These are phyloP conservation scores for Melitaea athalia DNA, from an alignment of 2,888 invertebrate genomes.

Conservation along the genomic window DNA sequence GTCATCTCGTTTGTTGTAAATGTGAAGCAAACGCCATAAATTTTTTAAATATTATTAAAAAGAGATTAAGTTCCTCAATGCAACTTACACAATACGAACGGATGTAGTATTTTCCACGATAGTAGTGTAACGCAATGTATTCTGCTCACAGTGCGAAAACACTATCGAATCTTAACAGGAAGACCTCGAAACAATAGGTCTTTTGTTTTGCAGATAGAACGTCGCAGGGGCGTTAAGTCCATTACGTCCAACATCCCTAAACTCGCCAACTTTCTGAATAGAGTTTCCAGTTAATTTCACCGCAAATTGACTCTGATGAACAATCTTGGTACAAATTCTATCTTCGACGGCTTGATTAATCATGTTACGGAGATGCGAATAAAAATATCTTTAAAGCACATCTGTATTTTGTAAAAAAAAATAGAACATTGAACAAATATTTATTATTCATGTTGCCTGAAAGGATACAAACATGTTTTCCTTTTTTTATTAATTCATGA, in stretches of 20 bases:
- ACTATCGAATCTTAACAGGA: slow-evolving; percentile 23
- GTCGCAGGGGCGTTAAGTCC: slow-evolving; percentile 51
- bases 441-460: no score
- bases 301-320: slow-evolving; percentile 56
- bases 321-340: slow-evolving; percentile 33
- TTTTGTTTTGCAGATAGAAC: slow-evolving; percentile 56
- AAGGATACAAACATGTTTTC: no score
- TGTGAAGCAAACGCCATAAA: no score
- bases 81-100: no score
- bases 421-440: neutral
- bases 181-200: slow-evolving; percentile 46
- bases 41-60: no score
- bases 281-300: slow-evolving; percentile 66
- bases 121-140: neutral
- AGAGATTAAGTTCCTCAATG: no score
- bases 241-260: slow-evolving; percentile 63
- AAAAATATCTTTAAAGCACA: neutral
- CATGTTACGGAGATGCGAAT: slow-evolving; percentile 17
- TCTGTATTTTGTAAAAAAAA: neutral
- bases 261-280: slow-evolving; percentile 66
- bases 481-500: no score
- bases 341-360: slow-evolving; percentile 30
- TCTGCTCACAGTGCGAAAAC: slow-evolving; percentile 14
- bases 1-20: no score
- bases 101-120: neutral